A percentile compares a stretch with the other conserved stretches of the same genome.
These are phyloP conservation scores for Paralichthys olivaceus DNA, from an alignment of 2,113 vertebrate species.

Conservation along the genomic window DNA sequence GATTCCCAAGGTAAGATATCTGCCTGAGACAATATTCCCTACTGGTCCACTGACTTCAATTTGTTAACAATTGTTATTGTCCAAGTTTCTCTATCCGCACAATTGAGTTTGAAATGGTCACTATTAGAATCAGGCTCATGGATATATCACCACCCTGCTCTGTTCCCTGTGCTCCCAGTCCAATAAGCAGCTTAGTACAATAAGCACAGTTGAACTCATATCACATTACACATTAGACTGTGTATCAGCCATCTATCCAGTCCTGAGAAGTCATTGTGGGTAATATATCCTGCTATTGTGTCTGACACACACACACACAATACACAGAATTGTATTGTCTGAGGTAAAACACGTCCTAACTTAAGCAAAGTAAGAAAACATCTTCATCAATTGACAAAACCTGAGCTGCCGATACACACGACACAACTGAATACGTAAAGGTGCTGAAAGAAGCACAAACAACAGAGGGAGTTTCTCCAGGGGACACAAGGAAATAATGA, in stretches of 20 bases:
- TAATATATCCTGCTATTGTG: neutral
- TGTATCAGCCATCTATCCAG: no score
- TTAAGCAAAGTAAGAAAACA: neutral
- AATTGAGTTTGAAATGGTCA: neutral
- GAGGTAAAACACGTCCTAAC: neutral
- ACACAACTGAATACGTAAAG: neutral
- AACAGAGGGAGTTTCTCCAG: neutral
- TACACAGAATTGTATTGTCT: neutral
- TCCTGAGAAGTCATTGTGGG: neutral
- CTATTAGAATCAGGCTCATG: neutral
- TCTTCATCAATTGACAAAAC: neutral
- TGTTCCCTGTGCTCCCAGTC: neutral
- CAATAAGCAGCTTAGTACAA: neutral
- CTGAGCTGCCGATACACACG: neutral
- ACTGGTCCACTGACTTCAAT: neutral
- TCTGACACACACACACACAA: neutral
- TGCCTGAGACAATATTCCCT: no score
- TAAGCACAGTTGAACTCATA: neutral
- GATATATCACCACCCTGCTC: neutral
- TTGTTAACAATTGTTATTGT: neutral
- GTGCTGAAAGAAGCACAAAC: conserved; percentile 3
- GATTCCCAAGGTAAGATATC: no score
- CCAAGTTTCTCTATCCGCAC: neutral
- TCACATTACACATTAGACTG: neutral
- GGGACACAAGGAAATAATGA: neutral